A percentile compares a stretch with the other conserved stretches of the same genome.
These are phyloP conservation scores for Calyptomena viridis DNA, from an alignment of 2,113 vertebrate genomes.

Conservation along the genomic window DNA sequence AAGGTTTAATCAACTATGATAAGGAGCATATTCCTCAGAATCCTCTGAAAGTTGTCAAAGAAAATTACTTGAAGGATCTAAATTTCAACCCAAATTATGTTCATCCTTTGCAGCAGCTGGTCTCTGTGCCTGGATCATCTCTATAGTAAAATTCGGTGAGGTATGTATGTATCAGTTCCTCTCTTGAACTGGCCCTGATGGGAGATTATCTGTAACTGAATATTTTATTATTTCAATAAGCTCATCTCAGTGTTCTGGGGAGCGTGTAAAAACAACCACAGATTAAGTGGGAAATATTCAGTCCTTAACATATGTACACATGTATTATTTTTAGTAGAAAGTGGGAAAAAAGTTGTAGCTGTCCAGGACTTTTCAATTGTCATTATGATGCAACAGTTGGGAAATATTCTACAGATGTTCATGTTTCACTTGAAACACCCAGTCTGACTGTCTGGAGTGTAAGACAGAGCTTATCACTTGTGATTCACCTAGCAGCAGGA, in stretches of 20 bases:
- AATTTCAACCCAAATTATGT: conserved; percentile 83
- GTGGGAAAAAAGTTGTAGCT: not conserved
- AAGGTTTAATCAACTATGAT: conserved; percentile 79
- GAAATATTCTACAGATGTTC: not conserved
- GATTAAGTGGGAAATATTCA: not conserved
- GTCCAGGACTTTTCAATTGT: not conserved
- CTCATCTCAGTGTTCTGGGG: not conserved
- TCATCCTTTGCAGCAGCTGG: conserved; percentile 83
- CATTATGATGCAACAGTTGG: not conserved
- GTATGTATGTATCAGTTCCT: not conserved
- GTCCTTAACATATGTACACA: not conserved
- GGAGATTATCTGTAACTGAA: not conserved
- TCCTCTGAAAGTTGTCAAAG: conserved; percentile 80
- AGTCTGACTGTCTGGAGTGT: not conserved
- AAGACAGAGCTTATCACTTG: not conserved
- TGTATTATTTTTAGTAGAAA: not conserved
- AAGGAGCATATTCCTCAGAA: conserved; percentile 85
- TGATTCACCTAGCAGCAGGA: not conserved
- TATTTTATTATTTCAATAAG: not conserved
- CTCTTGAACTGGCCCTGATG: not conserved
- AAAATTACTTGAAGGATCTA: conserved; percentile 79
- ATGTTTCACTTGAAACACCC: not conserved
- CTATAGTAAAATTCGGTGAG: conserved; percentile 80
- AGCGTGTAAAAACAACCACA: not conserved
- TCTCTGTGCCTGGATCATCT: conserved; percentile 84